These are phyloP conservation scores for Sesia apiformis DNA, from an alignment of 2,888 invertebrate species.

Conservation along the genomic window DNA sequence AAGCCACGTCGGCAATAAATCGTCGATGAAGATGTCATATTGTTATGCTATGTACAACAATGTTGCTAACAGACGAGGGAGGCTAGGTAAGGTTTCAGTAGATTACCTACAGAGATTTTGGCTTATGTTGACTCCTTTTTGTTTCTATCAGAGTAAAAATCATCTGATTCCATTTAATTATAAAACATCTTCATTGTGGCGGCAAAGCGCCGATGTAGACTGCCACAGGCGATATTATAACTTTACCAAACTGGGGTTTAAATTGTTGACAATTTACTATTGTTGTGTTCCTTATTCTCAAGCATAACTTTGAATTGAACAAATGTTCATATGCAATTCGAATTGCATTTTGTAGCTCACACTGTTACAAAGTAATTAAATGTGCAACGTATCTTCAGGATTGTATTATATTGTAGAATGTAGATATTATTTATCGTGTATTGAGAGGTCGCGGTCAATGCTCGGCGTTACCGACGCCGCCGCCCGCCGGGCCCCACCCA, in stretches of 20 bases:
- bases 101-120: not conserved
- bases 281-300: too few relatives aligned
- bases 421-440: not conserved
- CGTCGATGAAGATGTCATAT: conserved; percentile 19
- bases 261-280: too few relatives aligned
- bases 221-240: too few relatives aligned
- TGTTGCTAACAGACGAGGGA: not conserved
- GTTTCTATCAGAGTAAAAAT: too few relatives aligned
- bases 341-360: too few relatives aligned
- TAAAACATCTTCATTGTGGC: too few relatives aligned
- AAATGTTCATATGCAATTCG: too few relatives aligned
- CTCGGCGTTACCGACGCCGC: conserved; percentile 29
- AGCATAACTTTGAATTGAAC: too few relatives aligned
- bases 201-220: too few relatives aligned
- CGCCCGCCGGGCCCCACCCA: conserved; percentile 39
- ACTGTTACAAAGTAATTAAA: not conserved
- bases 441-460: conserved; percentile 43
- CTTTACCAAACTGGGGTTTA: too few relatives aligned
- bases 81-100: not conserved
- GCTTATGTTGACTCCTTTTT: too few relatives aligned
- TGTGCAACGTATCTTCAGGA: not conserved
- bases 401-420: not conserved
- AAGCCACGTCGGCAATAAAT: conserved; percentile 25
- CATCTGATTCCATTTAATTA: too few relatives aligned
- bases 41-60: not conserved